phyloP scores from a whole-genome alignment of 2,797 vertebrate species.

The Argya squamiceps region DNA sequence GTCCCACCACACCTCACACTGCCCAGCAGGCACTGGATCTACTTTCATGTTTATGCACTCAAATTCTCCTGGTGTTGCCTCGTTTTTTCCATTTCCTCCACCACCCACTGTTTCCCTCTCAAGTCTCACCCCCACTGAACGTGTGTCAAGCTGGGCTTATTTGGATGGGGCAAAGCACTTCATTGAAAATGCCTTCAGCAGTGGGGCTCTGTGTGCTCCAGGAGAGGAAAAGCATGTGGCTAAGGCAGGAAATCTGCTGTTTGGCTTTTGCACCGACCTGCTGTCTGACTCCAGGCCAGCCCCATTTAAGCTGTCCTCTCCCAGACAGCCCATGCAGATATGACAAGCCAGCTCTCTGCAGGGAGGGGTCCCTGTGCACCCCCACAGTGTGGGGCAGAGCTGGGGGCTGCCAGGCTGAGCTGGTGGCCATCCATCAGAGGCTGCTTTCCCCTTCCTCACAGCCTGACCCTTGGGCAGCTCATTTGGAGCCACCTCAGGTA shows the following conservation, averaged over 20 bases:
- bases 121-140: not conserved
- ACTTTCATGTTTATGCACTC: not conserved
- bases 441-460: not conserved
- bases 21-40: not conserved
- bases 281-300: not conserved
- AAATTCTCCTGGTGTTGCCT: not conserved
- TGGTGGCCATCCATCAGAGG: not conserved
- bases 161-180: not conserved
- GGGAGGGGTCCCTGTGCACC: not conserved
- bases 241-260: conserved; percentile 32
- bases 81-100: conserved; percentile 45
- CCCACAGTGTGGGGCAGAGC: fast-evolving
- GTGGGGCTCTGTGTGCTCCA: not conserved
- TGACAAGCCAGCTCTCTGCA: not conserved
- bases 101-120: not conserved
- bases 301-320: not conserved
- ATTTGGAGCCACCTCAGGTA: not conserved
- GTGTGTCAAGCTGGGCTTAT: not conserved
- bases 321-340: not conserved
- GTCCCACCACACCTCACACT: not conserved
- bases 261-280: not conserved
- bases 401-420: not conserved
- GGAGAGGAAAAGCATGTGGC: not conserved
- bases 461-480: not conserved
- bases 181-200: not conserved